Evolutionary conservation across 1,140 invertebrate genomes (phyloP), one percentile per base, ranked within the genome.

Genomic region (Trypoxylus dichotomus): DNA sequence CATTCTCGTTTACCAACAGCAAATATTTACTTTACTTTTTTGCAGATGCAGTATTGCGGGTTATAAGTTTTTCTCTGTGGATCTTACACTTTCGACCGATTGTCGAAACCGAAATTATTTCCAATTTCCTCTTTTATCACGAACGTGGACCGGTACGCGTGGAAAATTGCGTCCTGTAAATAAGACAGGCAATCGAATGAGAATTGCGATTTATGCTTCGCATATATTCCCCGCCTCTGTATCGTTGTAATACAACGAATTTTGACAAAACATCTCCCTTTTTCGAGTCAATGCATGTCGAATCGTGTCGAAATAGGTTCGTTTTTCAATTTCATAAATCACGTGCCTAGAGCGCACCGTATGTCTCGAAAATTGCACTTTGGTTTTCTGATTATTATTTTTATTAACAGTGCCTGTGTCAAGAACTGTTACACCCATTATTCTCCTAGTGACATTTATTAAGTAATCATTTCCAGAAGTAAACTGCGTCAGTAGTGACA

Each of bases 171-270:
- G 24, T 27, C 60, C 60, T 68, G 21, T 27, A 68, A 68, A 68
- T 68, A 68, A 68, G 60, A 68, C 60, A 68, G 60, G 24, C 60
- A 68, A 68, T 68, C 19, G 60, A 68, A 68, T 68, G 60, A 68
- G 24, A 68, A 68, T 68, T 68, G 60, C 60, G 27, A 68, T 68
- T 68, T 68, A 68, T 68, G 60, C 24, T 24, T 68, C 60, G 13
- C 7, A 24, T 68, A 68, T 27, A 68, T 68, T 68, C 24, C 60
- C 19, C 27, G 25, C 21, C 60, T 10, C 5, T 21, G 60, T 68
- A 24, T 24, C 24, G 24, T 24, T 29, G 60, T 27, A 68, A 68
- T 24, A 68, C 8, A 68, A 68, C 60, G 60, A 68, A 68, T 68
- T 29, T 68, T 24, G 60, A 27, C 27, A 68, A 68, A 29, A 29